Evolutionary conservation across 2,113 vertebrate genomes (phyloP), one percentile per base, ranked within the genome.

Genomic region (Microcebus murinus): DNA sequence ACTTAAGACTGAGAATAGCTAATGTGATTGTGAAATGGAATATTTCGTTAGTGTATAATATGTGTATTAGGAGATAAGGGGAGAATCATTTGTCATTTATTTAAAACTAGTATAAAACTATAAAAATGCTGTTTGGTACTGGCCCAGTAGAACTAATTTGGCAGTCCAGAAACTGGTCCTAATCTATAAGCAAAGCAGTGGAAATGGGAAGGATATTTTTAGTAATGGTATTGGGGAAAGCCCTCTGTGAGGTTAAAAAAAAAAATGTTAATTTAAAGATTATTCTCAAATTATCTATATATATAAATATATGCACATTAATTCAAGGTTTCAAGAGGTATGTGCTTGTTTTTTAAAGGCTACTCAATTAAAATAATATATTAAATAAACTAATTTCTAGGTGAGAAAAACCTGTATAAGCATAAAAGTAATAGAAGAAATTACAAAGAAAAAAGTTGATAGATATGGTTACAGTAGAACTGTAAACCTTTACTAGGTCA

Each of bases 81-180:
- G 52, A 21, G 36, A 61, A 45, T 67, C 20, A 45, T 45, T 45
- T 45, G 45, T 45, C 45, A 45, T 45, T 45, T 45, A 45, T 45
- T 45, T 45, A 45, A 45, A 45, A 45, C 45, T 63, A 87, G 68
- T 81, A 18, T 31, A 92, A 82, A 87, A 79, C 14, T 80, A 39
- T 65, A 67, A 87, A 87, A 74, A 31, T 87, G 50, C 12, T 76
- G 15, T 82, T 68, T 83, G 4, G 25, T 88, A 67, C 39, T 77
- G 45, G 48, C 55, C 29, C 29, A 55, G 34, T 52, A 85, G 48
- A 90, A 77, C 68, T 42, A 68, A 8, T 76, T 68, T 55, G 57
- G 45, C 52, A 76, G 29, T 94, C 59, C 36, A 96, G 79, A 89
- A 96, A 74, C 23, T 92, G 42, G 36, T 68, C 83, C 65, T 89